Base-by-base conservation (phyloP, 1,140 invertebrate species). In the Radopholus similis region DNA sequence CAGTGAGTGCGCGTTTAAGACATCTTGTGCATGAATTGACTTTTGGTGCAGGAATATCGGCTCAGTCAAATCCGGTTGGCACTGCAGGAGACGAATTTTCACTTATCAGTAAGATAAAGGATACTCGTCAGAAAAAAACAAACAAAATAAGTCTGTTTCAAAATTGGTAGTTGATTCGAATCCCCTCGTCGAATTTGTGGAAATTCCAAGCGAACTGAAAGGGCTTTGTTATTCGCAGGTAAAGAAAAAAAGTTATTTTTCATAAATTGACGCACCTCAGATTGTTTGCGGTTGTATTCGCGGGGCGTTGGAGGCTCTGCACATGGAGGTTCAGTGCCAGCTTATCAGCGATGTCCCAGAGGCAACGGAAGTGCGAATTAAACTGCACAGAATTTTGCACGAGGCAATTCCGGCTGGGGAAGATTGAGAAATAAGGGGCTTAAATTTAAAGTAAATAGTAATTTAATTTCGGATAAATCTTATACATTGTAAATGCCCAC, bases 281-380 rank as follows among this genome's bases (percentile, higher is more conserved):
- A 87, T 98, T 53, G 86, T 98, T 37, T 91, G 91, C 74, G 96
- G 96, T 18, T 91, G 92, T 26, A 88, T 96, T 55, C 85, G 92
- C 75, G 95, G 95, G 91, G 93, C 81, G 96, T 96, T 96, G 76
- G 94, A 97, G 87, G 97, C 97, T 93, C 92, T 96, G 15, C 89
- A 90, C 78, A 86, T 90, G 85, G 88, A 90, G 80, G 88, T 90
- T 34, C 84, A 85, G 70, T 85, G 86, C 18, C 86, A 84, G 79
- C 88, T 90, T 83, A 87, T 89, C 38, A 88, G 95, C 86, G 95
- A 98, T 85, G 91, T 93, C 73, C 84, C 97, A 32, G 95, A 95
- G 86, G 95, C 94, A 65, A 98, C 93, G 63, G 95, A 98, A 86
- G 85, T 99, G 42, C 86, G 93, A 82, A 89, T 99, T 1, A 95